phyloP scores from a whole-genome alignment of 2,797 vertebrate genomes.

The Smutsia gigantea region DNA sequence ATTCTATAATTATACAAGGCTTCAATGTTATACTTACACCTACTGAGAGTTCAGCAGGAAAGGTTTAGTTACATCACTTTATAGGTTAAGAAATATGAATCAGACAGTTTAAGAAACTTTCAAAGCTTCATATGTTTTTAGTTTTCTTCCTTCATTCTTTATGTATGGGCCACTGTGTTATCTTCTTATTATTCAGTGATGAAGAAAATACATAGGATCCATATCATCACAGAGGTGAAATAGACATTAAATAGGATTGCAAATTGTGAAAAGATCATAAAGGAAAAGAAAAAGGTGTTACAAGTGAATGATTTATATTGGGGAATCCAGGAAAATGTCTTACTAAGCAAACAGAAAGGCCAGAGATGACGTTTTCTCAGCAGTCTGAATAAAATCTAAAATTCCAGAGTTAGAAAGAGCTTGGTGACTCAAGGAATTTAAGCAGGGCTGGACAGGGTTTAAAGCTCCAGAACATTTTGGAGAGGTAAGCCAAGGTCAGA shows the following conservation, averaged over 20 bases:
- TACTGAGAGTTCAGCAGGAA: not conserved
- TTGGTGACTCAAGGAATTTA: not conserved
- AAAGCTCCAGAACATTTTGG: not conserved
- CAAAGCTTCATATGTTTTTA: not conserved
- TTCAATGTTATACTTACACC: not conserved
- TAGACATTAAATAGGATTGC: not conserved
- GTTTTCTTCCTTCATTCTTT: not conserved
- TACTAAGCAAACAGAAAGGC: not conserved
- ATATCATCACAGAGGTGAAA: not conserved
- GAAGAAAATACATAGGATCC: not conserved
- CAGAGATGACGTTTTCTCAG: not conserved
- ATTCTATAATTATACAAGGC: not conserved
- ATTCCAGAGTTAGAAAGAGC: not conserved
- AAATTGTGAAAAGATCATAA: conserved; percentile 28
- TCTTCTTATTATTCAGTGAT: not conserved
- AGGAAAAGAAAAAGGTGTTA: not conserved
- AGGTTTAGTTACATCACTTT: not conserved
- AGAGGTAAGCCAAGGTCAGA: not conserved
- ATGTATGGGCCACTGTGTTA: not conserved
- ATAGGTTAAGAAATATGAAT: not conserved
- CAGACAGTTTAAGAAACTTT: not conserved
- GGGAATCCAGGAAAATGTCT: not conserved
- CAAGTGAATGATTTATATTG: not conserved
- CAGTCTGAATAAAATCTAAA: not conserved
- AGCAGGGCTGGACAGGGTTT: not conserved